Evolutionary conservation across 1,140 invertebrate genomes (phyloP).

Genomic region (Anastatus disparis): DNA sequence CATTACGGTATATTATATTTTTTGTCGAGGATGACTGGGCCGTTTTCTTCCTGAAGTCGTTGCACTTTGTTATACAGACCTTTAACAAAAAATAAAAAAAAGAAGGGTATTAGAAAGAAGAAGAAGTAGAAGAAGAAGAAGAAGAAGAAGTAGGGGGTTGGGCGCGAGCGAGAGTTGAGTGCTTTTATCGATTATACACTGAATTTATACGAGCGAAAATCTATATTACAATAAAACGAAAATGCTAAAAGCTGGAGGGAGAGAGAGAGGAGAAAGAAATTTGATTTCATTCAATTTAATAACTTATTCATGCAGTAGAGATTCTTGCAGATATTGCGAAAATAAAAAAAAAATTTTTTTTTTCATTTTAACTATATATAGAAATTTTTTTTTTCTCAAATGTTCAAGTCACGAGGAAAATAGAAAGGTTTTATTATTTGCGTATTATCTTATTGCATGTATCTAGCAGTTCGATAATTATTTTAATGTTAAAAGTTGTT

Average conservation of each 20-base stretch:
- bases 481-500: no score
- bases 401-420: conserved; percentile 21
- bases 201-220: conserved; percentile 28
- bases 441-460: background rate
- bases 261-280: background rate
- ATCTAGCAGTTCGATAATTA: background rate
- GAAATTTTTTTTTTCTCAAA: no score
- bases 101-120: no score
- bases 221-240: conserved; percentile 28
- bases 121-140: no score
- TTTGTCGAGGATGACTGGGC: conserved; percentile 18
- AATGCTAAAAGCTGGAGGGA: background rate
- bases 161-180: no score
- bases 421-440: conserved; percentile 1
- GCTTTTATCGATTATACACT: conserved; percentile 33
- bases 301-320: conserved; percentile 33
- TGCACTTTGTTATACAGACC: no score
- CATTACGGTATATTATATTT: conserved; percentile 26
- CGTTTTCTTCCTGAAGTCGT: conserved; percentile 27
- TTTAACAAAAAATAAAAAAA: no score
- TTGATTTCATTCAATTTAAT: conserved; percentile 35
- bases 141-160: no score
- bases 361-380: conserved; percentile 6
- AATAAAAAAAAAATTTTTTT: no score
- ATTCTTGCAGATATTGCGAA: conserved; percentile 18